Conservation (phyloP, 2,113 vertebrate genomes). For the Hylia prasina region DNA sequence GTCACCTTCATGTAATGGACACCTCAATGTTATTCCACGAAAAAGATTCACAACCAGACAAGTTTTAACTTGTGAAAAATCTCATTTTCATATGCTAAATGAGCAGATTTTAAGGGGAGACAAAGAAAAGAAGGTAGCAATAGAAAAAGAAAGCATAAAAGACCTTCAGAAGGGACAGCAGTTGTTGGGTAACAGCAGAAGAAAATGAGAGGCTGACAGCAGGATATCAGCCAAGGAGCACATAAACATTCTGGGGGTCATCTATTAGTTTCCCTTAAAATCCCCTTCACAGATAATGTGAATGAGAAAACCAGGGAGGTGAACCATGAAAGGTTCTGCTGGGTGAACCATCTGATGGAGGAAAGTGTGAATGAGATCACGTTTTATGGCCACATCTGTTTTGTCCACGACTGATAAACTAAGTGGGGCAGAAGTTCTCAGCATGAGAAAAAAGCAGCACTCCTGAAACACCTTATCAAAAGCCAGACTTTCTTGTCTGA, state of each 20-base stretch:
- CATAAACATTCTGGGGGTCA: neutral
- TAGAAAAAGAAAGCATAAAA: neutral
- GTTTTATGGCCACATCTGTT: fast-evolving
- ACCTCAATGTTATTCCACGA: neutral
- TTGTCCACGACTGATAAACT: neutral
- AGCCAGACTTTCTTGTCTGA: neutral
- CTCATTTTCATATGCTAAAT: neutral
- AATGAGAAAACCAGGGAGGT: neutral
- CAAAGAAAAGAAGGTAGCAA: neutral
- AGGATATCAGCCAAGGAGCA: neutral
- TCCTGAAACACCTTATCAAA: neutral
- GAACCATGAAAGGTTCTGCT: neutral
- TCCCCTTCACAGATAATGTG: neutral
- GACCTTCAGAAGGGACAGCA: neutral
- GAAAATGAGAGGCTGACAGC: neutral
- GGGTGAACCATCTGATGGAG: neutral
- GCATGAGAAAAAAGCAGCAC: neutral
- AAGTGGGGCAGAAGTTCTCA: neutral
- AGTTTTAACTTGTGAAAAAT: neutral
- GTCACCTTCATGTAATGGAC: neutral
- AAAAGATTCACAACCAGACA: neutral
- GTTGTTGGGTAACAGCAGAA: neutral
- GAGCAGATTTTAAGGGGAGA: neutral
- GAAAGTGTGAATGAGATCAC: neutral
- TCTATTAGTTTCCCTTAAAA: neutral